These are phyloP conservation scores for Hexactinellida sp. DNA, from an alignment of 37 sponge, comb jelly and placozoan genomes.

Conservation along the genomic window DNA sequence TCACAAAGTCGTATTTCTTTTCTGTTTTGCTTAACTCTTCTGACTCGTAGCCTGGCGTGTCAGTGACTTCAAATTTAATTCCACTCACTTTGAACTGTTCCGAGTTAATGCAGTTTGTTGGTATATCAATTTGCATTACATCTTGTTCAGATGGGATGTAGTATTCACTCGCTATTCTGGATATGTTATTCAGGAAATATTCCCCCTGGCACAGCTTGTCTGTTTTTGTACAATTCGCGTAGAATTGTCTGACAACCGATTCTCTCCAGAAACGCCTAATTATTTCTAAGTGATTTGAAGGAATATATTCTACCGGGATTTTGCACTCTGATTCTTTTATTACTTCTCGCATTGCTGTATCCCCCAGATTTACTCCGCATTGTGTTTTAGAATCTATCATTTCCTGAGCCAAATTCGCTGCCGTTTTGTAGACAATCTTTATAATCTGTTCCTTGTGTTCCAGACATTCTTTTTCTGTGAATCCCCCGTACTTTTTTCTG, in stretches of 20 bases:
- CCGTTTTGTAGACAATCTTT: background rate
- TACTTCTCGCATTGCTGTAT: background rate
- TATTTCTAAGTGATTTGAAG: background rate
- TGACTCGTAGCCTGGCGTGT: background rate
- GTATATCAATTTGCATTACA: background rate
- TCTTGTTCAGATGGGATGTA: background rate
- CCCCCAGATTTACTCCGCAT: background rate
- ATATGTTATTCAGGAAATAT: background rate
- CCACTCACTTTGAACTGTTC: background rate
- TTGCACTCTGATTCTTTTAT: background rate
- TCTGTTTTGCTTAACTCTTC: background rate
- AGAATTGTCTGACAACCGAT: background rate
- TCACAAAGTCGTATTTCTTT: constrained; percentile 2
- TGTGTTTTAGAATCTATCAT: background rate
- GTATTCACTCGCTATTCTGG: background rate
- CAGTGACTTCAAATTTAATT: background rate
- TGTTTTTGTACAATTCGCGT: background rate
- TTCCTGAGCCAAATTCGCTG: background rate
- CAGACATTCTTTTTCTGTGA: background rate
- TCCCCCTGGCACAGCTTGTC: background rate
- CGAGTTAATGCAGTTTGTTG: background rate
- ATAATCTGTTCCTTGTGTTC: background rate
- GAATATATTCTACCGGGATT: background rate
- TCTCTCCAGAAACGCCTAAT: background rate
- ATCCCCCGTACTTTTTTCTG: background rate